phyloP scores from a whole-genome alignment of 2,888 invertebrate species.

The Panzeria rudis region DNA sequence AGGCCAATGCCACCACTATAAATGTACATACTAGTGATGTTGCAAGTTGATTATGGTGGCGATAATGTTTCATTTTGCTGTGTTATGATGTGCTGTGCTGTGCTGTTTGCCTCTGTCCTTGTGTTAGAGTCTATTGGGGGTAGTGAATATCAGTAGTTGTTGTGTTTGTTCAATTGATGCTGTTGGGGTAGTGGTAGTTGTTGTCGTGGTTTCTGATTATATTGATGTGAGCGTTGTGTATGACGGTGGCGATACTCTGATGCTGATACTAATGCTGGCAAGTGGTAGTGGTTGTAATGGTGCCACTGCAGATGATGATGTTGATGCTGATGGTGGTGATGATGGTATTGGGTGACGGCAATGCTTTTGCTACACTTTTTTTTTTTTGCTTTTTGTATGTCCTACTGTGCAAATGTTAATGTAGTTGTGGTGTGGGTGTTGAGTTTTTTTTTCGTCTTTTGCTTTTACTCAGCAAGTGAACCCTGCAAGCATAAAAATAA shows the following conservation, averaged over 20 bases:
- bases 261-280: conserved; percentile 10
- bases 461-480: conserved; percentile 26
- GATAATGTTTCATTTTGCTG: conserved; percentile 72
- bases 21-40: conserved; percentile 68
- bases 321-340: conserved; percentile 23
- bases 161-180: conserved; percentile 1
- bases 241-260: conserved; percentile 1
- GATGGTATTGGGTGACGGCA: conserved; percentile 19
- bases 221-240: conserved; percentile 17
- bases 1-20: conserved; percentile 80
- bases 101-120: conserved; percentile 34
- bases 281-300: conserved; percentile 11
- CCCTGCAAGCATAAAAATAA: conserved; percentile 57
- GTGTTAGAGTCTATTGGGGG: conserved; percentile 42
- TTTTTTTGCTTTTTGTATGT: neutral
- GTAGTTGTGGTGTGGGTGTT: conserved; percentile 30
- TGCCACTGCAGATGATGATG: conserved; percentile 34
- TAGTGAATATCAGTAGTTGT: conserved; percentile 8
- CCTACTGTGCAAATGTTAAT: conserved; percentile 23
- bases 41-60: conserved; percentile 70
- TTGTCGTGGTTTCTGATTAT: conserved; percentile 36
- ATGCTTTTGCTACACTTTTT: conserved; percentile 16
- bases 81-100: conserved; percentile 42
- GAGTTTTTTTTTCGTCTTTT: conserved; percentile 15
- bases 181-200: conserved; percentile 21